Conservation (phyloP, 2,888 invertebrate genomes). For the Napeogenes inachia region DNA sequence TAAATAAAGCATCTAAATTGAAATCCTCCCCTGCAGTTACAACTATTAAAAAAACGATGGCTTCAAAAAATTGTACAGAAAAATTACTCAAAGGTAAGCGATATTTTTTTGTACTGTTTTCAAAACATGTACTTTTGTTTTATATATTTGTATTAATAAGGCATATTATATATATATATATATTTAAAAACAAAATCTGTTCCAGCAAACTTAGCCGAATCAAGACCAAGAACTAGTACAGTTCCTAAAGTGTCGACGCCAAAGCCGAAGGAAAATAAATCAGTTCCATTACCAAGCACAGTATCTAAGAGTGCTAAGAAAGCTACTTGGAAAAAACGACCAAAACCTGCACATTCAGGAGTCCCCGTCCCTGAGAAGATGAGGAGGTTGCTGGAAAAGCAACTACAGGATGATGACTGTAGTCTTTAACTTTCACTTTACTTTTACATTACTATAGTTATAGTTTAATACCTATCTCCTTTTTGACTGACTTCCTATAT, state of each 20-base stretch:
- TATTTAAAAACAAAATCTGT: no score
- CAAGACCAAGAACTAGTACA: conserved; percentile 41
- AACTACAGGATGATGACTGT: conserved; percentile 43
- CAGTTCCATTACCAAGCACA: conserved; percentile 41
- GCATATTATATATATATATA: no score
- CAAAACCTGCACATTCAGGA: conserved; percentile 64
- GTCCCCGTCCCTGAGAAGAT: conserved; percentile 68
- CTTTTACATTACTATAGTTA: no score
- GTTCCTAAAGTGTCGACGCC: conserved; percentile 51
- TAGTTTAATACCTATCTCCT: no score
- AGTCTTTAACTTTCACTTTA: conserved; percentile 21
- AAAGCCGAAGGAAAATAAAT: conserved; percentile 52
- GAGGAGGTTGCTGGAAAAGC: conserved; percentile 50
- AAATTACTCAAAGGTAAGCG: conserved; percentile 41
- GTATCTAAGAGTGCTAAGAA: conserved; percentile 56
- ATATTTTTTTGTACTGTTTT: not conserved
- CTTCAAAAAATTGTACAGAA: conserved; percentile 42
- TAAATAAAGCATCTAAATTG: conserved; percentile 41
- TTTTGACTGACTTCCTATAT: no score
- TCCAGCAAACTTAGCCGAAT: conserved; percentile 24
- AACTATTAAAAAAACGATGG: conserved; percentile 46
- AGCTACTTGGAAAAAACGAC: conserved; percentile 51
- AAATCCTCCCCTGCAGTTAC: conserved; percentile 43
- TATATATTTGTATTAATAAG: not conserved
- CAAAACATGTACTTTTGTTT: no score